Conservation (phyloP, 2,113 vertebrate genomes). For the Chaenocephalus aceratus region DNA sequence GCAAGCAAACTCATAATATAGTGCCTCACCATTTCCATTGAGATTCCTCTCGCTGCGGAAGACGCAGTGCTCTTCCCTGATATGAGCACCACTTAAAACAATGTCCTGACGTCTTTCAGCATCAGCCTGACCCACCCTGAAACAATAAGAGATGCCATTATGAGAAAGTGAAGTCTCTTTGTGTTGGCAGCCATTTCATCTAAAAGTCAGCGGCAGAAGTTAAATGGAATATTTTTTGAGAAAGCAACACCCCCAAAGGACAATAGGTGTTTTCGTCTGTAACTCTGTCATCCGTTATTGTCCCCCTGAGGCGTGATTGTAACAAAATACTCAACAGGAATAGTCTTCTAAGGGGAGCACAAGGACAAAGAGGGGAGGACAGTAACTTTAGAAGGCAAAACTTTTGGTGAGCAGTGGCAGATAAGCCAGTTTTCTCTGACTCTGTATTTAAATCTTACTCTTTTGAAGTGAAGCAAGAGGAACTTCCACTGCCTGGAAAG, state of each 20-base stretch:
- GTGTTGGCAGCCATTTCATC: constrained; percentile 24
- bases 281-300: constrained; percentile 3
- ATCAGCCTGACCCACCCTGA: constrained; percentile 96
- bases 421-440: constrained; percentile 7
- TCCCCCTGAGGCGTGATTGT: constrained; percentile 1
- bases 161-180: constrained; percentile 12
- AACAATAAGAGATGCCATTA: constrained; percentile 59
- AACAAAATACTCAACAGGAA: constrained; percentile 44
- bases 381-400: constrained; percentile 33
- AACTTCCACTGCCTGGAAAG: constrained; percentile 1
- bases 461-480: constrained; percentile 35
- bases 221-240: constrained; percentile 10
- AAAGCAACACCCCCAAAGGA: constrained; percentile 14
- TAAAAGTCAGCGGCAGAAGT: constrained; percentile 19
- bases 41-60: constrained; percentile 94
- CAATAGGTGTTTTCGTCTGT: constrained; percentile 19
- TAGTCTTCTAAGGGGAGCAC: neutral
- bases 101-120: constrained; percentile 97
- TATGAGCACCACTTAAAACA: constrained; percentile 96
- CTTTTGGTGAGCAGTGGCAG: constrained; percentile 17
- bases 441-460: constrained; percentile 4
- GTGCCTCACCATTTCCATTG: constrained; percentile 89
- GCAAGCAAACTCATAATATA: neutral
- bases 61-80: constrained; percentile 96
- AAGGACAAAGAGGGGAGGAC: constrained; percentile 33